Conservation (phyloP, 2,888 invertebrate species). For the Oxystoma pomonae region DNA sequence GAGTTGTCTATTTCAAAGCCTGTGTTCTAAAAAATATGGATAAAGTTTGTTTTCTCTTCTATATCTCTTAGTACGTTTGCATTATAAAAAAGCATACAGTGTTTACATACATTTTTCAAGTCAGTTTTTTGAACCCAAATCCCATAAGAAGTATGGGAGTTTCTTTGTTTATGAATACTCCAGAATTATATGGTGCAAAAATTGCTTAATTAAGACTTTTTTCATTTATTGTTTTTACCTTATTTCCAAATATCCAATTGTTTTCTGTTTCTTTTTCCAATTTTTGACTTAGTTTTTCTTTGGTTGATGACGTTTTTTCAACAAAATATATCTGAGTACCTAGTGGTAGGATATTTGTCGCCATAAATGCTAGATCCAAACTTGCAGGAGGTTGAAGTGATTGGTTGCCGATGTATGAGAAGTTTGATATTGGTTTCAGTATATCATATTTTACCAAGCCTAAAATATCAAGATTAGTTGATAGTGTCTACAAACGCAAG, state of each 20-base stretch:
- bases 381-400: slow-evolving; percentile 8
- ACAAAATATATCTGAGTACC: slow-evolving; percentile 63
- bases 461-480: no score
- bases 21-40: slow-evolving; percentile 23
- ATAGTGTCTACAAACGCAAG: no score
- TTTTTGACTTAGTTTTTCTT: background rate
- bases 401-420: slow-evolving; percentile 15
- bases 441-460: slow-evolving; percentile 19
- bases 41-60: no score
- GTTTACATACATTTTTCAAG: no score
- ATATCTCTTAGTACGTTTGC: no score
- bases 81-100: no score
- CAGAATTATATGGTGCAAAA: no score
- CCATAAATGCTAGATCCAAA: slow-evolving; percentile 67
- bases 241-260: slow-evolving; percentile 26
- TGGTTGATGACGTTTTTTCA: slow-evolving; percentile 13
- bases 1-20: slow-evolving; percentile 52
- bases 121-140: no score
- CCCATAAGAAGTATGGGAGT: no score
- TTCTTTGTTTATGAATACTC: no score
- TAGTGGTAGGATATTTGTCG: slow-evolving; percentile 58
- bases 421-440: slow-evolving; percentile 12
- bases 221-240: no score
- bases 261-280: background rate
- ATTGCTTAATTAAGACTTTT: no score